Evolutionary conservation across 2,888 invertebrate genomes (phyloP).

Genomic region (Oegoconia quadripuncta): DNA sequence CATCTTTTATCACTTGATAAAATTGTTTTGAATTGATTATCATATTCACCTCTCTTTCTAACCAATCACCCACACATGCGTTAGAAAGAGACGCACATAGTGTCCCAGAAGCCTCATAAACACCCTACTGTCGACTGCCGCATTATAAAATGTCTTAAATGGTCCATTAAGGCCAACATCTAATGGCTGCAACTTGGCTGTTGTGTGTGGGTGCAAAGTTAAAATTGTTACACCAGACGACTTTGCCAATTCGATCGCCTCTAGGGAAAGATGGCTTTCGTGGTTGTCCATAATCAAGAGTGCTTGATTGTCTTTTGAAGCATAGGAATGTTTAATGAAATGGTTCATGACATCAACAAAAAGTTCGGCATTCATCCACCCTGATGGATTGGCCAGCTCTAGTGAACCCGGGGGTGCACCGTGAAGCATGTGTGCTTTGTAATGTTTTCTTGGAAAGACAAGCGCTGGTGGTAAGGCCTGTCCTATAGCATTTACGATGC

Average conservation of each 20-base stretch:
- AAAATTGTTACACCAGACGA: conserved; percentile 14
- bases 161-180: conserved; percentile 9
- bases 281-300: conserved; percentile 1
- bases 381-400: neutral
- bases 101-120: too few species aligned
- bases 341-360: neutral
- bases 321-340: neutral
- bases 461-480: neutral
- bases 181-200: neutral
- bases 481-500: neutral
- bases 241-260: conserved; percentile 20
- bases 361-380: neutral
- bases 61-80: too few species aligned
- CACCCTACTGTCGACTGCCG: conserved; percentile 34
- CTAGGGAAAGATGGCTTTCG: conserved; percentile 12
- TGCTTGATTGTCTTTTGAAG: neutral
- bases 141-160: conserved; percentile 34
- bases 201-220: conserved; percentile 5
- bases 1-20: neutral
- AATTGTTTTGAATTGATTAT: too few species aligned
- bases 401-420: neutral
- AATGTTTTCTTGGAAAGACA: neutral
- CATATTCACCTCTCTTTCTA: too few species aligned
- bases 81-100: too few species aligned
- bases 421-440: neutral